These are phyloP conservation scores for Varroa destructor DNA, from an alignment of 1,140 invertebrate genomes.

Conservation along the genomic window DNA sequence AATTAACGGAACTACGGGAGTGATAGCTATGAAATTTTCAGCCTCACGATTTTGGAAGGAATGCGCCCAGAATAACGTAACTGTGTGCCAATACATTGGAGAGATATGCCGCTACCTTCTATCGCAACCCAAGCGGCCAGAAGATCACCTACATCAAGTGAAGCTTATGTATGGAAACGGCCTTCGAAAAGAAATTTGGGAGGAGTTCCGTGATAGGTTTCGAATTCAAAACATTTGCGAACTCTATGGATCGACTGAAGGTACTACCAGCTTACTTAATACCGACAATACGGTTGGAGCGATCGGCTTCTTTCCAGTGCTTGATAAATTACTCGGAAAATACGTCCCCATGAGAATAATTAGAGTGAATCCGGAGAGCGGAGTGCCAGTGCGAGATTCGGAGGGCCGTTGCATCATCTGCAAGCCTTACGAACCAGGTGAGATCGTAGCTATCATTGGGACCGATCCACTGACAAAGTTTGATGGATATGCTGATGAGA, in stretches of 20 bases:
- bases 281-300: slow-evolving; percentile 3
- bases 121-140: slow-evolving; percentile 42
- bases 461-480: slow-evolving; percentile 36
- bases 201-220: slow-evolving; percentile 46
- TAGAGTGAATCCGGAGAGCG: slow-evolving; percentile 41
- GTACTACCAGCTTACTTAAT: slow-evolving; percentile 46
- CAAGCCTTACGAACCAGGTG: slow-evolving; percentile 47
- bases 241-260: slow-evolving; percentile 50
- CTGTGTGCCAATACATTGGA: slow-evolving; percentile 48
- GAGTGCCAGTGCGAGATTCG: slow-evolving; percentile 39
- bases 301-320: slow-evolving; percentile 34
- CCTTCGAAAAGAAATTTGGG: slow-evolving; percentile 47
- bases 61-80: slow-evolving; percentile 45
- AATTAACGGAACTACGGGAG: slow-evolving; percentile 43
- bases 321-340: slow-evolving; percentile 39
- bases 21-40: slow-evolving; percentile 39
- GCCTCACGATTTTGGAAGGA: slow-evolving; percentile 48
- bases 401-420: slow-evolving; percentile 37
- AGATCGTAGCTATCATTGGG: slow-evolving; percentile 42
- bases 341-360: slow-evolving; percentile 41
- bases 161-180: slow-evolving; percentile 48
- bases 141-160: slow-evolving; percentile 38
- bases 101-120: slow-evolving; percentile 48
- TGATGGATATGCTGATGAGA: slow-evolving; percentile 44
- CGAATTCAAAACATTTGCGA: slow-evolving; percentile 45